phyloP scores from a whole-genome alignment of 2,113 vertebrate species.

The Crotalus tigris region DNA sequence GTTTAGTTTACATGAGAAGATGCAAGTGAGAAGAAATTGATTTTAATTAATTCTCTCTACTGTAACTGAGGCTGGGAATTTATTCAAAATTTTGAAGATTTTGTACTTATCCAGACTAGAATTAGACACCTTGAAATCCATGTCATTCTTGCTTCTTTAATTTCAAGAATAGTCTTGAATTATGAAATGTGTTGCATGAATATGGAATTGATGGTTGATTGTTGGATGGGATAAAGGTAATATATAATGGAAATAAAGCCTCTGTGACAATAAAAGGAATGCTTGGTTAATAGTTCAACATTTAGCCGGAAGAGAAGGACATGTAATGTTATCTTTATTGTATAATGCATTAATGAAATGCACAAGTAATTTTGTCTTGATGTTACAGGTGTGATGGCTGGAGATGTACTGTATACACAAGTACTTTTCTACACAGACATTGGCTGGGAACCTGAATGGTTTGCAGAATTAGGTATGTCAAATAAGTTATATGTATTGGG shows the following conservation, averaged over 20 bases:
- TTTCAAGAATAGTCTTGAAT: neutral
- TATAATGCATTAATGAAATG: neutral
- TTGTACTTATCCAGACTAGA: neutral
- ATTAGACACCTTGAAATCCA: neutral
- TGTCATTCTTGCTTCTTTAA: too few relatives aligned
- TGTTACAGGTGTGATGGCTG: neutral
- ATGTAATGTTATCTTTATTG: too few relatives aligned
- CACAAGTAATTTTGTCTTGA: neutral
- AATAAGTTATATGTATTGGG: neutral
- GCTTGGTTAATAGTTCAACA: too few relatives aligned
- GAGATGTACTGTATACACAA: neutral
- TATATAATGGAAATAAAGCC: neutral
- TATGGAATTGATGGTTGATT: neutral
- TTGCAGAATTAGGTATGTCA: neutral
- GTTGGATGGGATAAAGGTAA: neutral
- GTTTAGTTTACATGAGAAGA: neutral
- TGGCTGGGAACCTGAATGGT: neutral
- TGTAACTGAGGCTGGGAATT: neutral
- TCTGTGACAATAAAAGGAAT: neutral
- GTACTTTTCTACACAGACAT: neutral
- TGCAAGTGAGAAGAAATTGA: neutral
- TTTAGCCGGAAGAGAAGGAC: too few relatives aligned
- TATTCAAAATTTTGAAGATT: neutral
- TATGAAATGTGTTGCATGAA: neutral
- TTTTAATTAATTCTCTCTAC: neutral